Percentiles rank a stretch among this genome's conserved stretches.
Evolutionary conservation across 2,888 invertebrate genomes (phyloP).

Genomic region (Cerastis leucographa): DNA sequence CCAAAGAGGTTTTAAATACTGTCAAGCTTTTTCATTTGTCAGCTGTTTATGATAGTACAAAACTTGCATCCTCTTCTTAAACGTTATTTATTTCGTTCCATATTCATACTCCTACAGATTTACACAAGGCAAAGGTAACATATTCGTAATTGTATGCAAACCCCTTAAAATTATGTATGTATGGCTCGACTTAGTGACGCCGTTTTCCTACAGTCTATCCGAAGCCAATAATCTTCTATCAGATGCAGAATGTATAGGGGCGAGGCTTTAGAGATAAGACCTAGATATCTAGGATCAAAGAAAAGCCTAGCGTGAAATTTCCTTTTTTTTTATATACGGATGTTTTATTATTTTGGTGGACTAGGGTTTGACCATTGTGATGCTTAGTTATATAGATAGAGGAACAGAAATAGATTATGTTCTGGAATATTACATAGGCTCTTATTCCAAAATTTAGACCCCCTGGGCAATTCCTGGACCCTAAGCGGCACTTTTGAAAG

Average conservation of each 20-base stretch:
- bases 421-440: too few relatives aligned
- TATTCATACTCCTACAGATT: conserved; percentile 57
- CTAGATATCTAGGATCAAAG: conserved; percentile 21
- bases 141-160: conserved; percentile 59
- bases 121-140: conserved; percentile 48
- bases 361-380: background rate
- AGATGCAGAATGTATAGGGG: conserved; percentile 41
- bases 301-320: conserved; percentile 11
- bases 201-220: conserved; percentile 39
- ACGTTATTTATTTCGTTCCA: conserved; percentile 39
- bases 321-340: background rate
- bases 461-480: too few relatives aligned
- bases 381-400: background rate
- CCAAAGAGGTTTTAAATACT: background rate
- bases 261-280: conserved; percentile 21
- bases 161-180: conserved; percentile 60
- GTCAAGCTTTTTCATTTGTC: background rate
- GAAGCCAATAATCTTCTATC: conserved; percentile 58
- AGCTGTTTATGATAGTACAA: background rate
- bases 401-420: too few relatives aligned
- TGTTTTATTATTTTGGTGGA: background rate
- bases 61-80: conserved; percentile 9
- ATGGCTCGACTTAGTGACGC: conserved; percentile 52
- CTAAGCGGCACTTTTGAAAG: too few relatives aligned
- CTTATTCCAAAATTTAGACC: too few relatives aligned